A percentile compares a stretch with the other conserved stretches of the same genome.
Conservation (phyloP, 2,888 invertebrate genomes). For the Gymnocheta viridis region DNA sequence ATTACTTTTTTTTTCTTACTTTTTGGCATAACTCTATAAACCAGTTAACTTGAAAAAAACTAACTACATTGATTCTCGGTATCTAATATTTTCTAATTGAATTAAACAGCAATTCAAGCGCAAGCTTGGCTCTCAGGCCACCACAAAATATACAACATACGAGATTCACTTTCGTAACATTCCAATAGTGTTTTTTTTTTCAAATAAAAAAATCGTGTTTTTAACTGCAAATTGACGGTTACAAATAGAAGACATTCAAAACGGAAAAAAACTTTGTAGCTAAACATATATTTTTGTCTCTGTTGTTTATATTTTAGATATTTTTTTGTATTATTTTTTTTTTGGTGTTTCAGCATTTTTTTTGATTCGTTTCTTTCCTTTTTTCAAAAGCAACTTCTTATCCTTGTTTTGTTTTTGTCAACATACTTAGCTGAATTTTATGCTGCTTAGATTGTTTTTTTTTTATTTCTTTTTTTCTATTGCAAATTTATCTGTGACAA, state of each 20-base stretch:
- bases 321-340: background rate
- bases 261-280: background rate
- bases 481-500: constrained; percentile 45
- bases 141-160: constrained; percentile 10
- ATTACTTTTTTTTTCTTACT: background rate
- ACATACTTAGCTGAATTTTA: background rate
- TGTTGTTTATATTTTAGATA: constrained; percentile 14
- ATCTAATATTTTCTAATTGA: constrained; percentile 47
- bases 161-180: constrained; percentile 61
- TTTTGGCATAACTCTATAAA: constrained; percentile 1
- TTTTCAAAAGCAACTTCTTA: background rate
- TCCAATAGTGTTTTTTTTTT: constrained; percentile 37
- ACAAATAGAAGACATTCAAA: constrained; percentile 5
- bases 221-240: constrained; percentile 20
- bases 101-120: constrained; percentile 40
- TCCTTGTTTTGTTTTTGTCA: background rate
- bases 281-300: background rate
- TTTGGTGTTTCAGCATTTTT: constrained; percentile 29
- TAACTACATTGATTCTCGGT: background rate
- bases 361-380: constrained; percentile 20
- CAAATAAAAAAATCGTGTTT: constrained; percentile 22
- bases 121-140: constrained; percentile 13
- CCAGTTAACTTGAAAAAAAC: background rate
- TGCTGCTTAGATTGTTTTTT: constrained; percentile 1
- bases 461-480: constrained; percentile 4